Evolutionary conservation across 37 sponge, comb jelly and placozoan species (phyloP), one percentile per base, ranked within the genome.

Genomic region (Lycopodina hypogea): DNA sequence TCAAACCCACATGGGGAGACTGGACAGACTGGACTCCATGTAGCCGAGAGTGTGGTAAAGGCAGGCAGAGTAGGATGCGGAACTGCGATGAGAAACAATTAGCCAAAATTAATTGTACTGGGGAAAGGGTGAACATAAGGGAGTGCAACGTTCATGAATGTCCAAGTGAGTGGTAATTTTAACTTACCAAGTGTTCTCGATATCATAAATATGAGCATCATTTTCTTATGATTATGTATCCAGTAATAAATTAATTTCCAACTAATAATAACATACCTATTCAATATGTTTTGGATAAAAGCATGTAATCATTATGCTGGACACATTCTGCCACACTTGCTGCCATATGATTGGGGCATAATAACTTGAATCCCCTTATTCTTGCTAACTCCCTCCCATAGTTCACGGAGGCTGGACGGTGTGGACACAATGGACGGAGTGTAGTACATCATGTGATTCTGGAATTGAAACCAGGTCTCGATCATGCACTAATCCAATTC

Each of bases 11-110:
- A 17, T 89, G 86, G 83, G 41, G 78, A 0, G 74, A 53, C 14
- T 94, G 95, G 95, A 30, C 83, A 8, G 22, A 32, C 7, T 94
- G 86, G 86, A 80, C 95, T 14, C 61, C 60, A 0, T 94, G 95
- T 74, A 73, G 75, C 30, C 64, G 59, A 14, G 62, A 82, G 0
- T 94, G 95, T 71, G 91, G 83, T 1, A 69, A 48, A 29, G 95
- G 95, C 0, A 59, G 81, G 21, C 75, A 77, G 71, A 78, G 66
- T 36, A 70, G 95, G 23, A 84, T 57, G 39, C 76, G 91, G 32
- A n/a, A 75, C 6, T 94, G 95, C 65, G 64, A 28, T 22, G 67
- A 59, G 0, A 51, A 85, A n/a, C 56, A 53, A 4, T 0, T 41
- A 14, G 6, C 42, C 12, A 30, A 22, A 3, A 42, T 86, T 18